Base-by-base conservation (phyloP, 2,797 vertebrate genomes). In the Gymnoscopelus braueri region DNA sequence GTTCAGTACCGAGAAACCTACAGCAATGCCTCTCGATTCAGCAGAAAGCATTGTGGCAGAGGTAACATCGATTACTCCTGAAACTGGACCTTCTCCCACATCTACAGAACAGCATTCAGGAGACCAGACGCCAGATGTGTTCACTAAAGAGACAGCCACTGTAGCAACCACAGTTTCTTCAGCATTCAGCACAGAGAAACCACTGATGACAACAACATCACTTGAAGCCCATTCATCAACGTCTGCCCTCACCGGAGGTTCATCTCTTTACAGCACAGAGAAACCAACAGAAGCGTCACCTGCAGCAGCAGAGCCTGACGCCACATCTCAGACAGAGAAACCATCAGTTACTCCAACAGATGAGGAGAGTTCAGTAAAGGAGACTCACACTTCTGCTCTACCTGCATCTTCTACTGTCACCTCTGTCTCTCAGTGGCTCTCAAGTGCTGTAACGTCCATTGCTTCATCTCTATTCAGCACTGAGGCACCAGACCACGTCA, bases 1-100 rank as follows among this genome's bases (percentile, higher is more conserved):
- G 35, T 74, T 77, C 15, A 80, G 63, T 56, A 81, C 77, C 80
- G 77, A 75, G 49, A 74, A 67, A 63, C 53, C 78, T 49, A 58
- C 71, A 49, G 26, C 6, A 49, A 52, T 59, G 23, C n/a, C 26
- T 14, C 32, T 58, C 19, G 11, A 13, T 49, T 24, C 8, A 23
- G 1, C 19, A 13, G 19, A 49, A 15, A 54, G 32, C 32, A 6
- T 35, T 12, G 32, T 39, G 5, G 51, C 4, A 35, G n/a, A 54
- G 24, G 66, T 3, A 10, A 49, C 7, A 4, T 19, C 3, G 5
- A 35, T 35, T 35, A 35, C 32, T 35, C 32, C 5, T 5, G 32
- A 35, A 35, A 35, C 5, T 5, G 5, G 32, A 35, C 5, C 32
- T 6, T 35, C 32, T 35, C 32, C 32, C 32, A 35, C 32, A 35